phyloP scores from a whole-genome alignment of 2,888 invertebrate genomes.

The Tridacna crocea region DNA sequence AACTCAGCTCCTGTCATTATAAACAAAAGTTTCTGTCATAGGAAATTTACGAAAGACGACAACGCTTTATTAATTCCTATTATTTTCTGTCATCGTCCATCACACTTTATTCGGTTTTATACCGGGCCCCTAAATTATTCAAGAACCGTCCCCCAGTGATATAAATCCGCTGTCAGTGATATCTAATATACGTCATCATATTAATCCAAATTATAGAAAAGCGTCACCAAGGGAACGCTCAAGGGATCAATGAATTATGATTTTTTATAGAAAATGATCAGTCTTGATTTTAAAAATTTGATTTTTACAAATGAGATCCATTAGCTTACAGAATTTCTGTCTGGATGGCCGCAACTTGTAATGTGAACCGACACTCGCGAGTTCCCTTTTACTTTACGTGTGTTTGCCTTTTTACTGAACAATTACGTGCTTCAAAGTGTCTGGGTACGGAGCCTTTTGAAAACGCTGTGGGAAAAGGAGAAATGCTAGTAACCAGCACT shows the following conservation, averaged over 20 bases:
- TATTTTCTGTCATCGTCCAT: constrained; percentile 19
- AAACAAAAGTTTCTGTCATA: background rate
- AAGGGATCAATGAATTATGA: constrained; percentile 22
- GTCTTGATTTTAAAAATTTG: constrained; percentile 20
- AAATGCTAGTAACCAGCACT: too few species aligned
- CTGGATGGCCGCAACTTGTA: background rate
- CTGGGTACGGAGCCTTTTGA: too few species aligned
- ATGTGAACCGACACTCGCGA: background rate
- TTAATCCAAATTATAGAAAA: constrained; percentile 14
- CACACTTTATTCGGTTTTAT: constrained; percentile 24
- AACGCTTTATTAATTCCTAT: constrained; percentile 28
- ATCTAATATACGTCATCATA: constrained; percentile 10
- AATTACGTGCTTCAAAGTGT: background rate
- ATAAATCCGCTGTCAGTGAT: constrained; percentile 14
- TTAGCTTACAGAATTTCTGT: constrained; percentile 12
- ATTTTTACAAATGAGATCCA: constrained; percentile 15
- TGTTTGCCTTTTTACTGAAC: background rate
- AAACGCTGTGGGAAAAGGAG: too few species aligned
- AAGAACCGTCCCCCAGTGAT: constrained; percentile 12
- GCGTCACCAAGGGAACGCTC: constrained; percentile 8
- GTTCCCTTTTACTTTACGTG: too few species aligned
- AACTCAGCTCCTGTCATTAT: too few species aligned
- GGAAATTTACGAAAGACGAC: background rate
- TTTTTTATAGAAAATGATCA: constrained; percentile 20
- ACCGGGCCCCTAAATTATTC: constrained; percentile 24